Evolutionary conservation across 64 coral and sea anemone species (phyloP), one percentile per base, ranked within the genome.

Genomic region (Dendrophyllia cribrosa): DNA sequence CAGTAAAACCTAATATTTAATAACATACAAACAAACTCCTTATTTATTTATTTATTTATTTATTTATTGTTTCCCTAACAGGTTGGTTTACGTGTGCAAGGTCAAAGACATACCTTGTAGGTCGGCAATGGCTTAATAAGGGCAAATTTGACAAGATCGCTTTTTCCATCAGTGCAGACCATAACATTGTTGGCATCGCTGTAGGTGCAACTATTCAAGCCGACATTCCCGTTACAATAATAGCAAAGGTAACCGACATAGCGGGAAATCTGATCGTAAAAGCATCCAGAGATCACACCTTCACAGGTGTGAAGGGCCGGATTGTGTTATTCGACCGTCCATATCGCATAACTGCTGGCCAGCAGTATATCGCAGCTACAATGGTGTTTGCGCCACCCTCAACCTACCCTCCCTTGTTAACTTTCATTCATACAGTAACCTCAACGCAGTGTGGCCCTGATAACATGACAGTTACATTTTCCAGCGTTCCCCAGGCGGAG

Each of bases 101-200:
- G 75, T 19, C 46, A 58, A 17, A n/a, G 7, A 3, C 3, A 17
- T 56, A 13, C 14, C 15, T 8, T 58, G 7, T 0, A 17, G 7
- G 21, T 14, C 8, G 4, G 12, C 9, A 9, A 19, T 78, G 51
- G 75, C 75, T 46, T 13, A 56, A 24, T 49, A 56, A 4, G 1
- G 75, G 49, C 75, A 78, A 78, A 25, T 78, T 78, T 51, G 75
- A 78, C 51, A 78, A 78, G 51, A 78, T 78, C 9, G 51, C 75
- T 24, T 78, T 78, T 23, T 12, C 21, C 16, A 9, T 78, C 9
- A 78, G 20, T 46, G n/a, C 75, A 4, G 51, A 78, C n/a, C 75
- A 78, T 9, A 25, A 78, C n/a, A 4, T 78, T 6, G 3, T 78
- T 21, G 75, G 75, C 13, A 23, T 78, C 8, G 0, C 4, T 6